Percentiles rank a stretch among this genome's conserved stretches.
These are phyloP conservation scores for Gallinago stenura DNA, from an alignment of 2,797 vertebrate genomes.

Conservation along the genomic window DNA sequence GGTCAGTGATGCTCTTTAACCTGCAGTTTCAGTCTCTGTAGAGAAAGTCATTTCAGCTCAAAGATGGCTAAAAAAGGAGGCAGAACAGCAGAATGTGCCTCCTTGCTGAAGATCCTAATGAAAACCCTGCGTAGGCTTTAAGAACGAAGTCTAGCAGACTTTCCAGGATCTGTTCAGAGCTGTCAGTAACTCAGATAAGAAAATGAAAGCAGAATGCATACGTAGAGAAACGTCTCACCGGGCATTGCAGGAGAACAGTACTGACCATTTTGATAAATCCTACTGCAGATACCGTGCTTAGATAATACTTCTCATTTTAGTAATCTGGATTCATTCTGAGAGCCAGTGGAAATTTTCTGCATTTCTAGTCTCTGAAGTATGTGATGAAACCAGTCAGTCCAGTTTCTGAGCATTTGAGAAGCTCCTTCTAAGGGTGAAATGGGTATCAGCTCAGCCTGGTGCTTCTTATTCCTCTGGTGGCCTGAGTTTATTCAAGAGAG, in stretches of 20 bases:
- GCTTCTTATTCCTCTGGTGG: not conserved
- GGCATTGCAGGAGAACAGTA: not conserved
- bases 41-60: not conserved
- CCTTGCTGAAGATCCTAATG: not conserved
- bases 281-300: not conserved
- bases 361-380: not conserved
- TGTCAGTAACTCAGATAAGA: not conserved
- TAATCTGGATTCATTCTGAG: not conserved
- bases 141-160: not conserved
- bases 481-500: not conserved
- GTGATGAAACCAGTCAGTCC: not conserved
- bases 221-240: fast-evolving
- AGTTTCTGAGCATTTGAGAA: not conserved
- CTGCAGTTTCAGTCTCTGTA: not conserved
- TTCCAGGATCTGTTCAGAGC: not conserved
- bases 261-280: not conserved
- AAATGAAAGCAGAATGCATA: not conserved
- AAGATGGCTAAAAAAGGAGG: not conserved
- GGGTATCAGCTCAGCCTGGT: not conserved
- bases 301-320: not conserved
- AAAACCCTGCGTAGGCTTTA: not conserved
- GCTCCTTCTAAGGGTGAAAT: not conserved
- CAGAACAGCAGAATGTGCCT: not conserved
- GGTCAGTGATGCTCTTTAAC: not conserved
- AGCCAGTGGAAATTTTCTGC: not conserved